phyloP scores from a whole-genome alignment of 1,140 invertebrate species.

The Camponotus floridanus region DNA sequence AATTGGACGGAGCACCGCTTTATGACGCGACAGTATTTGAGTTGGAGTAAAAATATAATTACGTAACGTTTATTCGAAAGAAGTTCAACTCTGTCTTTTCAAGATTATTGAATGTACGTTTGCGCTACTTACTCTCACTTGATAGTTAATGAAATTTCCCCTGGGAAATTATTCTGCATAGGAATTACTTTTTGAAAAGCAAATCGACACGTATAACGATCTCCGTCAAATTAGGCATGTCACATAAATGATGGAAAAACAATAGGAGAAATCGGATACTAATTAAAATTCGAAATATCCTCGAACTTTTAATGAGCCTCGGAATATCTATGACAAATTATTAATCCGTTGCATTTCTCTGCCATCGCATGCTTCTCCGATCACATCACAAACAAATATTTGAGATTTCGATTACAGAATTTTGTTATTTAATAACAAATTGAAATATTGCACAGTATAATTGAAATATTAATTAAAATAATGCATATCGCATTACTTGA shows the following conservation, averaged over 20 bases:
- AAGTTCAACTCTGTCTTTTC: neutral
- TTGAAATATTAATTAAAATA: conserved; percentile 64
- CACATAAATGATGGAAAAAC: conserved; percentile 37
- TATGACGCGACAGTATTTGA: conserved; percentile 30
- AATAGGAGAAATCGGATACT: neutral
- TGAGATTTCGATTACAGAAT: conserved; percentile 23
- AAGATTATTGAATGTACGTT: conserved; percentile 33
- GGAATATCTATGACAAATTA: conserved; percentile 37
- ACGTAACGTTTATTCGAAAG: conserved; percentile 16
- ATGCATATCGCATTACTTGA: conserved; percentile 42
- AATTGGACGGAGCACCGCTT: conserved; percentile 12
- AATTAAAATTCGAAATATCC: conserved; percentile 63
- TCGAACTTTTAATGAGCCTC: conserved; percentile 54
- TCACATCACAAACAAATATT: conserved; percentile 52
- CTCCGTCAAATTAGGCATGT: conserved; percentile 28
- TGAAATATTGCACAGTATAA: conserved; percentile 10
- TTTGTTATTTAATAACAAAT: conserved; percentile 51
- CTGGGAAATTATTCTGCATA: conserved; percentile 45
- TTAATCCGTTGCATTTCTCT: conserved; percentile 50
- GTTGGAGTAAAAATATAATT: conserved; percentile 14
- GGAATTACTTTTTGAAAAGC: conserved; percentile 33
- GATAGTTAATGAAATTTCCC: conserved; percentile 25
- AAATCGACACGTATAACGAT: conserved; percentile 17
- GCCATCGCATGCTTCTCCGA: conserved; percentile 1
- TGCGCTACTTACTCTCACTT: neutral